A percentile compares a stretch with the other conserved stretches of the same genome.
These are phyloP conservation scores for Clarias pachynema DNA, from an alignment of 2,797 vertebrate species.

Conservation along the genomic window DNA sequence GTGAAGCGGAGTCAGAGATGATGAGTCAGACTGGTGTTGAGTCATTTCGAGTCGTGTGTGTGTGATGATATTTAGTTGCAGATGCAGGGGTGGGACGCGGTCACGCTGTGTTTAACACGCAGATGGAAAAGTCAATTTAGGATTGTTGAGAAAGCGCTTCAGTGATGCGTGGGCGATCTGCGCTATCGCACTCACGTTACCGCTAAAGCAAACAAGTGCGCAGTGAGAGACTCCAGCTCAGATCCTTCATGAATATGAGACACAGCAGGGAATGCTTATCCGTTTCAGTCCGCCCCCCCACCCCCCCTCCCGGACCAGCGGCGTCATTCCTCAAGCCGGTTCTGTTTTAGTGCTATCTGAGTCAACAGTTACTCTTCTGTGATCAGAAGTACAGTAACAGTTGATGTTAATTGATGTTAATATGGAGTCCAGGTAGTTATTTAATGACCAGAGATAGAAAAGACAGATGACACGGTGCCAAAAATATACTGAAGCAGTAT, in stretches of 20 bases:
- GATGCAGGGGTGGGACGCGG: constrained; percentile 54
- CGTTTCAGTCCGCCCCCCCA: background rate
- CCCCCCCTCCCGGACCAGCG: background rate
- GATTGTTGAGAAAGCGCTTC: constrained; percentile 54
- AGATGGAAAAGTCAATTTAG: constrained; percentile 63
- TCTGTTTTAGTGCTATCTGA: constrained; percentile 8
- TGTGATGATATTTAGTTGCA: constrained; percentile 1
- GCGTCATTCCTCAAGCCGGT: constrained; percentile 40
- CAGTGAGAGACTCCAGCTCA: constrained; percentile 64
- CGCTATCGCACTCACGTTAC: constrained; percentile 58
- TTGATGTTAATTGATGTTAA: no score
- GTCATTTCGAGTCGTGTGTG: constrained; percentile 56
- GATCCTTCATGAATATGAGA: constrained; percentile 68
- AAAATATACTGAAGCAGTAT: background rate
- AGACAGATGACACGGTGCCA: background rate
- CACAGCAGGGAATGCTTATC: constrained; percentile 44
- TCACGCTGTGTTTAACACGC: constrained; percentile 62
- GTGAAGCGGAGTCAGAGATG: background rate
- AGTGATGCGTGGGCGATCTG: constrained; percentile 47
- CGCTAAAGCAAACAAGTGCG: constrained; percentile 61
- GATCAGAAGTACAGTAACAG: background rate
- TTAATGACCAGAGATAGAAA: background rate
- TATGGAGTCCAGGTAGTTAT: no score
- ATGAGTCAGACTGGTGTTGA: constrained; percentile 22
- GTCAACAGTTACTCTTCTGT: background rate